Evolutionary conservation across 2,888 invertebrate genomes (phyloP), one percentile per base, ranked within the genome.

Genomic region (Lasioglossum lativentre): DNA sequence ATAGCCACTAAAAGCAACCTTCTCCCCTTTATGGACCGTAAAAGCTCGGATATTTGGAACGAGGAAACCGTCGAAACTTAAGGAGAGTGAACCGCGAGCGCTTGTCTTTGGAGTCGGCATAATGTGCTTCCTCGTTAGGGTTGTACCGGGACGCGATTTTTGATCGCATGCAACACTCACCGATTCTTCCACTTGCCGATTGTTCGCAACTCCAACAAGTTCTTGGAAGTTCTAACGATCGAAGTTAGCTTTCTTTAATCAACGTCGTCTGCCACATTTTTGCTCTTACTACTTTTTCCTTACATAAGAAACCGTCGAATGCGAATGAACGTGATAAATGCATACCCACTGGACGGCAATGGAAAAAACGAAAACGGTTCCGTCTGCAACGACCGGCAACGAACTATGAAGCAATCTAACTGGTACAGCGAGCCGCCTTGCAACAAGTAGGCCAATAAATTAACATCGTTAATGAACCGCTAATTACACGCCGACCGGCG

Each of bases 381-480:
- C 77, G 59, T 75, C 79, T 40, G 56, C 75, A 68, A 52, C 70
- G 74, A 38, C 59, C 27, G 27, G 45, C 16, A 6, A 59, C 27
- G 45, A 73, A 38, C 19, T 71, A 45, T 30, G 86, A 71, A 30
- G 86, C 68, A 75, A 82, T 59, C 56, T 47, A 19, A 76, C 79
- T 76, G 63, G 79, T 80, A 75, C 42, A 68, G 10, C 47, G 71
- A 45, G 34, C 70, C 27, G 59, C 74, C 78, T 80, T 86, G 83
- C 89, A 89, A 89, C 89, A 91, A 90, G 89, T 90, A 89, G 86
- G 85, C 84, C 89, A 84, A 93, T 93, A 92, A 93, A 93, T 93
- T 91, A 92, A 87, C 88, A 80, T 90, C 90, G 90, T 92, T 94
- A 93, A 93, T 93, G 89, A 90, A 83, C 90, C 77, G 89, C 90